Base-by-base conservation (phyloP, 2,113 vertebrate genomes). In the Myotis brandtii region DNA sequence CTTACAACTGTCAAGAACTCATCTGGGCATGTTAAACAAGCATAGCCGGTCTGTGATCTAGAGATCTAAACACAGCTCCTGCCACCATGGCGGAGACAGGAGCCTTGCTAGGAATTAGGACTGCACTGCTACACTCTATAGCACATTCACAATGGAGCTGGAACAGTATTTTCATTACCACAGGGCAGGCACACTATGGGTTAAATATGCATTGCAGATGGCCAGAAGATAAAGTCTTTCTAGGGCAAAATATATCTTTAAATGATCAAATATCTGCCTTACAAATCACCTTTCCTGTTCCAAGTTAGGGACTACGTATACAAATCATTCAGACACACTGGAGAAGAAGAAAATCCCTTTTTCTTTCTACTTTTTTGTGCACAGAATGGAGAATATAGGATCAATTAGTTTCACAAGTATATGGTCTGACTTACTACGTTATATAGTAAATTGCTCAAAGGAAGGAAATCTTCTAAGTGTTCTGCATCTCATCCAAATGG, bases 211-310 rank as follows among this genome's bases (percentile, higher is more conserved):
- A 59, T 37, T 90, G 48, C 13, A 37, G 54, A 69, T 70, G 17
- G 69, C 14, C 70, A 94, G 37, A 92, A 88, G 52, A 82, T 37
- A 87, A 87, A 84, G 6, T 93, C 32, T 75, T 91, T 92, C 48
- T 75, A 89, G 37, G 64, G 27, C 9, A 93, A 94, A 96, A 86
- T 23, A 2, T 54, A 66, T 30, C 52, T 86, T 89, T 93, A 83
- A 94, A 69, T 88, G 10, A 81, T 88, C 43, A 95, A 95, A 77
- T 43, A 67, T 56, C 76, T 81, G 25, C 16, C 62, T 90, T 95
- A 52, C 20, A 86, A 93, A 86, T 77, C n/a, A 90, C 32, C 54
- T 94, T 80, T 64, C 70, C 73, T 89, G 16, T 70, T 85, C 30
- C 89, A 86, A 86, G 40, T 67, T 76, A 25, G 40, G 52, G 16